Evolutionary conservation across 2,797 vertebrate species (phyloP), one percentile per base, ranked within the genome.

Genomic region (Artibeus jamaicensis): DNA sequence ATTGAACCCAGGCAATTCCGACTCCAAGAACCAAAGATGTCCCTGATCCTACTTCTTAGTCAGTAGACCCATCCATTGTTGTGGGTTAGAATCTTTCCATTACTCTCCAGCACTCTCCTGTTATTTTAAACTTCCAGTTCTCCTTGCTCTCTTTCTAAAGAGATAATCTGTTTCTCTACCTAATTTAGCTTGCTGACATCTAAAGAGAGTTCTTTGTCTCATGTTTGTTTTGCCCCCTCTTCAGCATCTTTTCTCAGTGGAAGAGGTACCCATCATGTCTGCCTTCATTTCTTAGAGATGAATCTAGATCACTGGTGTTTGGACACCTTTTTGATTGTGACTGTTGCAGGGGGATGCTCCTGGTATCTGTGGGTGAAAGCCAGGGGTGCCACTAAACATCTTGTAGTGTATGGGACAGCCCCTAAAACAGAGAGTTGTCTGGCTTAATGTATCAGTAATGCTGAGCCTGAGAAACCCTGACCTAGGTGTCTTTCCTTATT

Each of bases 101-200:
- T 78, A 70, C 10, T 84, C 16, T 73, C 37, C 55, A 73, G 57
- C 92, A 85, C n/a, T 79, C 22, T 88, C 10, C 39, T 62, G 18
- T 46, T 68, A 37, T 84, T 94, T 93, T 95, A 89, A 93, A 89
- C 57, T 94, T 91, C 22, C 22, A n/a, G 0, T 65, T 11, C 18
- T 89, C 29, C 24, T 55, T 89, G 8, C n/a, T 34, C 37, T 88
- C 19, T 74, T 91, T 79, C 70, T 89, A 26, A 59, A 55, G 46
- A 78, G 6, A 53, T 73, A 39, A 81, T 46, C 32, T 77, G 55
- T 15, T 82, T 95, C 91, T 50, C 86, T 70, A 26, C 59, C 92
- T 71, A 50, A 74, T 44, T 62, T 70, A 86, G 71, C 19, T 91
- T 16, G 9, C 26, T 87, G 9, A 34, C 44, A 6, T 21, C 46